These are phyloP conservation scores for Aromia moschata DNA, from an alignment of 2,888 invertebrate species.

Conservation along the genomic window DNA sequence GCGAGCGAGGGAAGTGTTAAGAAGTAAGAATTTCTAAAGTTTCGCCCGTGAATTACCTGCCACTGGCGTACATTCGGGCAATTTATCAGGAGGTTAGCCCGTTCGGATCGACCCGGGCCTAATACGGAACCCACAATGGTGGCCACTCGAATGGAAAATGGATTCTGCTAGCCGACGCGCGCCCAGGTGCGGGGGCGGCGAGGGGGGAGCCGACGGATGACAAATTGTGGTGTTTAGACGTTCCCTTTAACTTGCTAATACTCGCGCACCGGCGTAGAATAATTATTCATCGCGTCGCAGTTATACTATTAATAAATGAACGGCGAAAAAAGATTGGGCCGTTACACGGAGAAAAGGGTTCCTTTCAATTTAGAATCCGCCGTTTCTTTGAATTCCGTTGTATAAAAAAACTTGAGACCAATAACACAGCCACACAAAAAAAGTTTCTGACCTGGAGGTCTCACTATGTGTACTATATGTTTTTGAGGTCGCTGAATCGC, in stretches of 20 bases:
- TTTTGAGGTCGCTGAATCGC: too few relatives aligned
- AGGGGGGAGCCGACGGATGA: constrained; percentile 9
- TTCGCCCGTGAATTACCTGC: constrained; percentile 66
- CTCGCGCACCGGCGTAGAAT: too few relatives aligned
- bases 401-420: too few relatives aligned
- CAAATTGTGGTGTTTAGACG: constrained; percentile 16
- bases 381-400: too few relatives aligned
- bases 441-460: too few relatives aligned
- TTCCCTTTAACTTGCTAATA: constrained; percentile 3
- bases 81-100: constrained; percentile 66
- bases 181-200: constrained; percentile 43
- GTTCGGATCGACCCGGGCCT: constrained; percentile 37
- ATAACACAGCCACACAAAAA: too few relatives aligned
- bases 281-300: too few relatives aligned
- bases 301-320: too few relatives aligned
- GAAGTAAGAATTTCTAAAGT: constrained; percentile 61
- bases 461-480: too few relatives aligned
- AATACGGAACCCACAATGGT: constrained; percentile 49
- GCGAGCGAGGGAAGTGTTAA: constrained; percentile 60
- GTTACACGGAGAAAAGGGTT: too few relatives aligned
- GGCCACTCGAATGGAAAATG: constrained; percentile 59
- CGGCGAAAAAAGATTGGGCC: too few relatives aligned
- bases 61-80: constrained; percentile 70
- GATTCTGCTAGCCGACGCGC: constrained; percentile 52
- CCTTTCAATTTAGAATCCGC: too few relatives aligned